Conservation (phyloP, 1,140 invertebrate species). For the Eufriesea mexicana region DNA sequence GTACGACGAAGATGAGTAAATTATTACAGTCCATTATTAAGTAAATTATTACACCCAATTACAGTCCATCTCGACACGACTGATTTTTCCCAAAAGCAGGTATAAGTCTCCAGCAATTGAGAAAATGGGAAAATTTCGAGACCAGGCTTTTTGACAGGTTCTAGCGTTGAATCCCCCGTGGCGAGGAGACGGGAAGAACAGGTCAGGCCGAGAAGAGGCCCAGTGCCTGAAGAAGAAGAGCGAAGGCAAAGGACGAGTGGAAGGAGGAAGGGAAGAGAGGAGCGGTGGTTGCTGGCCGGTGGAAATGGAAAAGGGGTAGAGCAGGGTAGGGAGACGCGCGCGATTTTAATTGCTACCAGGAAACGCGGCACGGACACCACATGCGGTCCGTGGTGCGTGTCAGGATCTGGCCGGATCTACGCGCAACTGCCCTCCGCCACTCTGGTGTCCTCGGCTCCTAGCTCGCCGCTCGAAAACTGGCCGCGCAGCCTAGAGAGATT, state of each 20-base stretch:
- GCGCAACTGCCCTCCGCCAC: slow-evolving; percentile 9
- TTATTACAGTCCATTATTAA: too few relatives aligned
- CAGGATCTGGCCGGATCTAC: slow-evolving; percentile 34
- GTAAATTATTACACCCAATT: too few relatives aligned
- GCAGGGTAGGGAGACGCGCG: not conserved
- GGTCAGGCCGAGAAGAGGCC: too few relatives aligned
- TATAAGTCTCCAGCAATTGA: too few relatives aligned
- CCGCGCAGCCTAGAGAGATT: slow-evolving; percentile 46
- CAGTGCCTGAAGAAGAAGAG: not conserved
- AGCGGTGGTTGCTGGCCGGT: not conserved
- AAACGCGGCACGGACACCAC: slow-evolving; percentile 41
- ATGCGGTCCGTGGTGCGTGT: slow-evolving; percentile 35
- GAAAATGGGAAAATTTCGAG: too few relatives aligned
- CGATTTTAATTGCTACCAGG: slow-evolving; percentile 61
- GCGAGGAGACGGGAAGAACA: not conserved
- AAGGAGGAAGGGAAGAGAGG: not conserved
- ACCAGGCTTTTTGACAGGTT: too few relatives aligned
- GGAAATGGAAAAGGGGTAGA: slow-evolving; percentile 27
- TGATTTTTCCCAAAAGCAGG: too few relatives aligned
- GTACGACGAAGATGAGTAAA: too few relatives aligned
- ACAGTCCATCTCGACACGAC: too few relatives aligned
- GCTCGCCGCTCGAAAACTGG: slow-evolving; percentile 6
- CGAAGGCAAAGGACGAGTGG: too few relatives aligned
- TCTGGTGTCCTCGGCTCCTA: not conserved
- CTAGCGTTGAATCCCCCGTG: too few relatives aligned